A percentile compares a stretch with the other conserved stretches of the same genome.
phyloP scores from a whole-genome alignment of 2,113 vertebrate genomes.

The Cavia porcellus region DNA sequence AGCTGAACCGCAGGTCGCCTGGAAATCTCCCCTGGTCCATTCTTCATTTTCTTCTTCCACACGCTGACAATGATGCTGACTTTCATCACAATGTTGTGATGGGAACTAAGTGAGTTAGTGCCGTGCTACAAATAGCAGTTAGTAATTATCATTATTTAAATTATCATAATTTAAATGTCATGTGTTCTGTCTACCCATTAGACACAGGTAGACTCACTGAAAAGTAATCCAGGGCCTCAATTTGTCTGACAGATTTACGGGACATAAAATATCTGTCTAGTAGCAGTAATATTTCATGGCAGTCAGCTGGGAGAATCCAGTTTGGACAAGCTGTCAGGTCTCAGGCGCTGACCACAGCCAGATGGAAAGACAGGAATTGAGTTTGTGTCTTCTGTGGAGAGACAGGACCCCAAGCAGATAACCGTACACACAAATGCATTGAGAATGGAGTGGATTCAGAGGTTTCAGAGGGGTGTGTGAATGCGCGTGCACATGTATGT shows the following conservation, averaged over 20 bases:
- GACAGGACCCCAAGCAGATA: not conserved
- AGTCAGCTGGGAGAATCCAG: not conserved
- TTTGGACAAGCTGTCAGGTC: not conserved
- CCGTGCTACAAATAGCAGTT: not conserved
- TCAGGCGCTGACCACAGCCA: not conserved
- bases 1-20: not conserved
- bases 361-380: not conserved
- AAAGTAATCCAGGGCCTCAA: not conserved
- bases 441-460: not conserved
- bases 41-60: not conserved
- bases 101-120: not conserved
- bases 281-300: not conserved
- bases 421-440: not conserved
- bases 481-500: not conserved
- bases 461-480: not conserved
- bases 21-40: not conserved
- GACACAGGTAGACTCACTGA: not conserved
- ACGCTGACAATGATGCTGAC: not conserved
- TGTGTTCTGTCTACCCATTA: not conserved
- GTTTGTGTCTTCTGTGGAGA: not conserved
- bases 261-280: not conserved
- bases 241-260: not conserved
- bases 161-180: constrained; percentile 9
- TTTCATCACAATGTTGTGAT: not conserved
- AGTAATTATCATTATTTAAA: constrained; percentile 2